These are phyloP conservation scores for Coboldia fuscipes DNA, from an alignment of 1,140 invertebrate genomes.

Conservation along the genomic window DNA sequence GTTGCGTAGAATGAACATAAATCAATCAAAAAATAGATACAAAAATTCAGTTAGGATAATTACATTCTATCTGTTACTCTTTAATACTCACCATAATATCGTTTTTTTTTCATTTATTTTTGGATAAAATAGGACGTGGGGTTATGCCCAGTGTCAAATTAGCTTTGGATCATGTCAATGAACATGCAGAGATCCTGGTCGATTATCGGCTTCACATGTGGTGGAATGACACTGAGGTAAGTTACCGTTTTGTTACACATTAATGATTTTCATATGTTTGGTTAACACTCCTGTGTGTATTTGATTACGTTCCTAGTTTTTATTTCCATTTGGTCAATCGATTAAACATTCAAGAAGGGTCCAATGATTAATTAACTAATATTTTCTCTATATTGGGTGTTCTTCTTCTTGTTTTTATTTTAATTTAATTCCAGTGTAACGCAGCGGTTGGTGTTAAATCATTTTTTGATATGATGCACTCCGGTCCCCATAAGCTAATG, in stretches of 20 bases:
- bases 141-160: constrained; percentile 85
- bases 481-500: constrained; percentile 74
- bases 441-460: constrained; percentile 94
- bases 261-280: background rate
- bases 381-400: too few relatives aligned
- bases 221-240: constrained; percentile 88
- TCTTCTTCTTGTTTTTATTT: background rate
- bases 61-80: background rate
- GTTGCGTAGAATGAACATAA: too few relatives aligned
- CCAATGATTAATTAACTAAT: too few relatives aligned
- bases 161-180: constrained; percentile 81
- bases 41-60: background rate
- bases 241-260: constrained; percentile 9
- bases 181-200: constrained; percentile 55
- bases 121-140: constrained; percentile 48
- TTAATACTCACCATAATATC: background rate
- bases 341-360: too few relatives aligned
- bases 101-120: background rate
- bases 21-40: too few relatives aligned
- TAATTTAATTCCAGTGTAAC: constrained; percentile 53
- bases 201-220: constrained; percentile 81
- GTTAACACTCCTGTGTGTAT: too few relatives aligned
- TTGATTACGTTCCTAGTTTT: too few relatives aligned
- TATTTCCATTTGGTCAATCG: too few relatives aligned
- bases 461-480: constrained; percentile 97